Conservation (phyloP, 2,113 vertebrate genomes). For the Crotalus viridis region DNA sequence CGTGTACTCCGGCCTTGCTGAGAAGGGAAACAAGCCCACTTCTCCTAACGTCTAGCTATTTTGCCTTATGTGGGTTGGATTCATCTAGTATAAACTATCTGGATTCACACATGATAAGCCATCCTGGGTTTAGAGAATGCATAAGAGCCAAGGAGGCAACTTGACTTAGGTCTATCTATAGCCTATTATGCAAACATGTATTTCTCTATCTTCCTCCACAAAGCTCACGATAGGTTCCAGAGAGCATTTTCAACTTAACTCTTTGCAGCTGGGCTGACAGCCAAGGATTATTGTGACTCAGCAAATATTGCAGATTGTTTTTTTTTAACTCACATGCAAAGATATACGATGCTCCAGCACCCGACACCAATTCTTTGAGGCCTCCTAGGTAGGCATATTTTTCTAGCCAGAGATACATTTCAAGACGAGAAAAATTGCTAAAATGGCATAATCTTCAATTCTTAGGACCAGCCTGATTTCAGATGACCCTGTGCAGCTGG, state of each 20-base stretch:
- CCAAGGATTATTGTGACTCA: neutral
- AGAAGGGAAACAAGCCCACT: neutral
- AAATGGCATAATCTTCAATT: no score
- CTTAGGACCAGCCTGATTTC: neutral
- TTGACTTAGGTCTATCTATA: neutral
- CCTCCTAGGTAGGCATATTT: neutral
- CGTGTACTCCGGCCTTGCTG: neutral
- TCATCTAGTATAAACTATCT: neutral
- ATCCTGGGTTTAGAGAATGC: neutral
- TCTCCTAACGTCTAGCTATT: neutral
- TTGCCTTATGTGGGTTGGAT: neutral
- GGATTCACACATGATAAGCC: neutral
- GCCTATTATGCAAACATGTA: neutral
- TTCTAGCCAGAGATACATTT: neutral
- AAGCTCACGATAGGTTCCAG: neutral
- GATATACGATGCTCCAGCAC: neutral
- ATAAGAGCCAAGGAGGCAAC: neutral
- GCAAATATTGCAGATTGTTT: neutral
- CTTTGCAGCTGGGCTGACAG: neutral
- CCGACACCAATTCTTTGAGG: no score
- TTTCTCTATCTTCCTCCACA: neutral
- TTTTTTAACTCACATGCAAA: neutral
- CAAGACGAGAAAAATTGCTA: neutral
- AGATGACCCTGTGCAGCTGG: neutral
- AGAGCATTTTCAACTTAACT: neutral